Evolutionary conservation across 1,140 invertebrate species (phyloP).

Genomic region (Drosophila sp.): DNA sequence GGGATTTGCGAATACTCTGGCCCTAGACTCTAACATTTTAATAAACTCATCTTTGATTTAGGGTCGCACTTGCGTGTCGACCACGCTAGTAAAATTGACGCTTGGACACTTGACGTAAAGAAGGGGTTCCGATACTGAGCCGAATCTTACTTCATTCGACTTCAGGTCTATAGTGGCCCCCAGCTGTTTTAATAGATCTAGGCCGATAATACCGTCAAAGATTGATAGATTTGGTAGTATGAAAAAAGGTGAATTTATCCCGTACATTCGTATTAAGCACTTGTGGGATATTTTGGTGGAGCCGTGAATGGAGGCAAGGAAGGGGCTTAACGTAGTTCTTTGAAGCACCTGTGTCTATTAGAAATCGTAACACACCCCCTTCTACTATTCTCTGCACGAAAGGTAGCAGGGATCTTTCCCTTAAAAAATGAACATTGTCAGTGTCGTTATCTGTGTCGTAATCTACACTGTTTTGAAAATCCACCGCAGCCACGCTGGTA

Average conservation of each 20-base stretch:
- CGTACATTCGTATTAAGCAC: too few species aligned
- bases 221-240: not conserved
- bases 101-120: not conserved
- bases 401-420: slow-evolving; percentile 12
- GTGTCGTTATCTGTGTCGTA: not conserved
- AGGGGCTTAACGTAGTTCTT: slow-evolving; percentile 12
- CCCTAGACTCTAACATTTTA: not conserved
- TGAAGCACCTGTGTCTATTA: slow-evolving; percentile 10
- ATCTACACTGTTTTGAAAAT: too few species aligned
- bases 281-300: too few species aligned
- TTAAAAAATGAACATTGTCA: not conserved
- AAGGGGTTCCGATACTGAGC: not conserved
- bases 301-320: too few species aligned
- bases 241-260: not conserved
- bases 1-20: not conserved
- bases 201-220: slow-evolving; percentile 2
- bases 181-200: slow-evolving; percentile 4
- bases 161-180: not conserved
- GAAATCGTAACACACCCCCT: not conserved
- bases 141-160: too few species aligned
- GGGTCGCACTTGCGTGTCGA: not conserved
- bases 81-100: not conserved
- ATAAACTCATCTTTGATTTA: not conserved
- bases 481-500: too few species aligned
- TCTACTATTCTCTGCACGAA: slow-evolving; percentile 9